phyloP scores from a whole-genome alignment of 2,797 vertebrate genomes.

The Halcyon badia region DNA sequence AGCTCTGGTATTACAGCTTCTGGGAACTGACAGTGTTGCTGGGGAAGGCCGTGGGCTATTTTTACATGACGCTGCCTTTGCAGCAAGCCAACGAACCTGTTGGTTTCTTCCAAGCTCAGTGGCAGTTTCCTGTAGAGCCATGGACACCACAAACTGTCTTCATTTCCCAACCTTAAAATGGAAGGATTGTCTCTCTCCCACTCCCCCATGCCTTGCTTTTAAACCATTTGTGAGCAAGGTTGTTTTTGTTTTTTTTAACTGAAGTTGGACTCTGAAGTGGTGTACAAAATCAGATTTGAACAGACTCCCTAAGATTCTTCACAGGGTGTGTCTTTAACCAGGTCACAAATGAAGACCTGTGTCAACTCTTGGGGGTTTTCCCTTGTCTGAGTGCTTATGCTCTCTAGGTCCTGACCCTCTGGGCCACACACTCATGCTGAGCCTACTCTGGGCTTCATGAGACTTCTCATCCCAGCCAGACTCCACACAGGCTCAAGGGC shows the following conservation, averaged over 20 bases:
- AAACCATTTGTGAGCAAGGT: background rate
- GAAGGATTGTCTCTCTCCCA: fast-evolving
- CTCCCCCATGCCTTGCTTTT: background rate
- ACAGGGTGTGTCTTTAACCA: background rate
- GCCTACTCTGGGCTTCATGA: fast-evolving
- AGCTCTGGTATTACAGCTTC: background rate
- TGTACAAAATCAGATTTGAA: background rate
- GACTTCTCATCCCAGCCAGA: background rate
- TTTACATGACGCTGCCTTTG: background rate
- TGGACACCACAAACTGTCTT: background rate
- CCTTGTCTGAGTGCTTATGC: background rate
- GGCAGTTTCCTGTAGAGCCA: background rate
- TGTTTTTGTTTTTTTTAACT: too few relatives aligned
- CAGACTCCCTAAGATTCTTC: fast-evolving
- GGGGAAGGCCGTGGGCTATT: background rate
- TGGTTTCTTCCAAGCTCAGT: background rate
- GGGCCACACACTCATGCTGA: fast-evolving
- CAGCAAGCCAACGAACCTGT: background rate
- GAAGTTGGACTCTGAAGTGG: fast-evolving
- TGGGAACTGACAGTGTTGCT: background rate
- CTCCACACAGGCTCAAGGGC: fast-evolving
- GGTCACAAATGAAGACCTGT: background rate
- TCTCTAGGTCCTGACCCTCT: background rate
- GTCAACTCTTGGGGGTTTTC: fast-evolving
- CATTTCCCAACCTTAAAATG: background rate